phyloP scores from a whole-genome alignment of 2,888 invertebrate species.

The Diabrotica balteata region DNA sequence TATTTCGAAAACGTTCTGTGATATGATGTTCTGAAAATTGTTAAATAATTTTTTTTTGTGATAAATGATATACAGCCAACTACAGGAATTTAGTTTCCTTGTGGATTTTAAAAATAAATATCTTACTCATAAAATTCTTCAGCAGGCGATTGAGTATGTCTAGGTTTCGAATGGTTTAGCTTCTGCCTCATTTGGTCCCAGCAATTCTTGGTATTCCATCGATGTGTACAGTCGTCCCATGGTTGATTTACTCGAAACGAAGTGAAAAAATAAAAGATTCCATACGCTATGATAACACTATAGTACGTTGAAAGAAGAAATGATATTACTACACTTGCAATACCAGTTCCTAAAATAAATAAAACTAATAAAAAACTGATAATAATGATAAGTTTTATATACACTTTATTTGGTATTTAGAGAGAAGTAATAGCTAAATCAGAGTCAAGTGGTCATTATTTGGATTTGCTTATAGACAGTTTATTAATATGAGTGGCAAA shows the following conservation, averaged over 20 bases:
- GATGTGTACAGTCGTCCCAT: constrained; percentile 87
- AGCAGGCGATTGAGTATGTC: constrained; percentile 81
- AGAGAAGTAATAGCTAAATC: too few relatives aligned
- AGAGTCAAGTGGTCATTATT: too few relatives aligned
- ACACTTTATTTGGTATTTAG: neutral
- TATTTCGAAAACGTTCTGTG: too few relatives aligned
- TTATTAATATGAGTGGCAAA: too few relatives aligned
- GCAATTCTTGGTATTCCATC: constrained; percentile 85
- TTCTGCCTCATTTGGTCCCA: constrained; percentile 72
- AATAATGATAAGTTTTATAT: neutral
- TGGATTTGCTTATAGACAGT: too few relatives aligned
- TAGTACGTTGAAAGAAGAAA: constrained; percentile 96
- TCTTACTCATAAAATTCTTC: constrained; percentile 93
- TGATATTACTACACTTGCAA: constrained; percentile 93
- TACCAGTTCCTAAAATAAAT: constrained; percentile 78
- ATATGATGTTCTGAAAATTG: too few relatives aligned
- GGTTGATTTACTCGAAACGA: constrained; percentile 88
- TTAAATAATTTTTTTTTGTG: too few relatives aligned
- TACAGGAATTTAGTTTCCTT: too few relatives aligned
- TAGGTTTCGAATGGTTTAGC: constrained; percentile 71
- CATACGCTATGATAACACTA: constrained; percentile 94
- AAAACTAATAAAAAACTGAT: neutral
- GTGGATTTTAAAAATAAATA: constrained; percentile 19
- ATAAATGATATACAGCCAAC: too few relatives aligned
- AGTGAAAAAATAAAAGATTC: constrained; percentile 91